phyloP scores from a whole-genome alignment of 2,113 vertebrate genomes.

The Serinus canaria region DNA sequence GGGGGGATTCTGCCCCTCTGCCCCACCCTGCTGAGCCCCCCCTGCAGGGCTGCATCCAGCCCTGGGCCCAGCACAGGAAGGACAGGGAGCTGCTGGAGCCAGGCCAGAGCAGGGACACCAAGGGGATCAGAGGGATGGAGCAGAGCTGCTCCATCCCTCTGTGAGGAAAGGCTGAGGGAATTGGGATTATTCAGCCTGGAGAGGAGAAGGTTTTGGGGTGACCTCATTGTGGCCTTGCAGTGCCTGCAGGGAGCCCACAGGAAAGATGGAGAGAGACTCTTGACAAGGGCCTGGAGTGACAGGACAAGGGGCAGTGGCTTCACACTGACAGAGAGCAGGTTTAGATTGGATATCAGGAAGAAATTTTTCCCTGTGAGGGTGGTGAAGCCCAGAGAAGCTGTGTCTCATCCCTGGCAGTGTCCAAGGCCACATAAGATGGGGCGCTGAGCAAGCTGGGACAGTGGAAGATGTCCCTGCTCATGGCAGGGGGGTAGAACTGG shows the following conservation, averaged over 20 bases:
- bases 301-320: not conserved
- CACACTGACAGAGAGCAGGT: fast-evolving
- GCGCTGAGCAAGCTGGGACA: fast-evolving
- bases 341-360: not conserved
- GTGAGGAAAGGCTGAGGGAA: not conserved
- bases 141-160: not conserved
- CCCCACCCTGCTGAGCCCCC: not conserved
- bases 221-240: not conserved
- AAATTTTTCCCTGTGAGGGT: not conserved
- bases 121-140: not conserved
- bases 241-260: not conserved
- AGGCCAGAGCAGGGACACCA: not conserved
- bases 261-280: not conserved
- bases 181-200: not conserved
- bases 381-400: fast-evolving
- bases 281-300: not conserved
- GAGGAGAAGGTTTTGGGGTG: not conserved
- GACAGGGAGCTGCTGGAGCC: not conserved
- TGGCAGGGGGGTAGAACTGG: fast-evolving
- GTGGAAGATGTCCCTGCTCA: not conserved
- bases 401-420: not conserved
- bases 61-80: not conserved
- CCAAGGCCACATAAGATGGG: fast-evolving
- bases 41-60: not conserved
- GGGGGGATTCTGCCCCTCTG: not conserved